Conservation (phyloP, 2,113 vertebrate genomes). For the Taurulus bubalis region DNA sequence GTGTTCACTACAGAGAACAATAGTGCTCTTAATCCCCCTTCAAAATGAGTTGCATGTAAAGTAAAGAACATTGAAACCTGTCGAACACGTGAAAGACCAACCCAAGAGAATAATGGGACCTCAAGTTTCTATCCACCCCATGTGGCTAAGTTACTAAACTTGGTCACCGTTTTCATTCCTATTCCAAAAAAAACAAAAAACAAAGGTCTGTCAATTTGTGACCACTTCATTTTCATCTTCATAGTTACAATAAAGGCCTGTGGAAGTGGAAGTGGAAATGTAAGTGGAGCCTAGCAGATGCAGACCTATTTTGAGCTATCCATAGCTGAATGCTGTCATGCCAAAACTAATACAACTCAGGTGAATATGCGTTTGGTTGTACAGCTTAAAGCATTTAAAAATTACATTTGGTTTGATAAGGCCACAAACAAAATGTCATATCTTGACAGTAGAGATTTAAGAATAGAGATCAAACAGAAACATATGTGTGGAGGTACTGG, state of each 20-base stretch:
- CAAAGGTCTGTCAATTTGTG: background rate
- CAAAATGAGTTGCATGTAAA: conserved; percentile 12
- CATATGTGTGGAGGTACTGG: background rate
- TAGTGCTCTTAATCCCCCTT: background rate
- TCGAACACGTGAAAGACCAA: background rate
- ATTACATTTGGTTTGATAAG: background rate
- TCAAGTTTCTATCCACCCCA: conserved; percentile 1
- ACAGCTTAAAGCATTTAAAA: background rate
- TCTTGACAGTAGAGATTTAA: background rate
- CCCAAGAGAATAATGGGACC: conserved; percentile 7
- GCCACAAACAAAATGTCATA: background rate
- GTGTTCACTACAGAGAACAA: conserved; percentile 18
- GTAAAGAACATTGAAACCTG: conserved; percentile 7
- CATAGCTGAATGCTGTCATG: background rate
- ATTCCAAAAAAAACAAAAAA: background rate
- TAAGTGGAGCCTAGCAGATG: background rate
- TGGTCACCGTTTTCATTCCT: background rate
- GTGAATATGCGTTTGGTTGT: background rate
- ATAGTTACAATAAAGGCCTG: background rate
- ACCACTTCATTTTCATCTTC: background rate
- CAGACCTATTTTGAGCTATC: background rate
- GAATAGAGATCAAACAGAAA: background rate
- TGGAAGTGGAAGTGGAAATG: background rate
- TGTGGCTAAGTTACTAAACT: background rate
- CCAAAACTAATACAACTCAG: background rate